These are phyloP conservation scores for Caenorhabditis latens DNA, from an alignment of 1,140 invertebrate species.

Conservation along the genomic window DNA sequence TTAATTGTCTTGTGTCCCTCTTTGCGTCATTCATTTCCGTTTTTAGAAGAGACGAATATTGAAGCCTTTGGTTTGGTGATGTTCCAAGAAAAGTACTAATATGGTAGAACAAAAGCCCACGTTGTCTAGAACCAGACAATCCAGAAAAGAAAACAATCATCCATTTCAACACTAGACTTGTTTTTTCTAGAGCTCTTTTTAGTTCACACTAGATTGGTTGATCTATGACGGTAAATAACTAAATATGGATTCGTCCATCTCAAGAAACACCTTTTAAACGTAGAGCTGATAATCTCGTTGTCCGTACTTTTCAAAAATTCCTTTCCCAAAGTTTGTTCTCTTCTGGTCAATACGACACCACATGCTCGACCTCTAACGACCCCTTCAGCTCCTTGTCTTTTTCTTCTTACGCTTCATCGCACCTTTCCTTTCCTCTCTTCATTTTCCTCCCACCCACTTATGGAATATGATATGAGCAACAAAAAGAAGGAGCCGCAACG, in stretches of 20 bases:
- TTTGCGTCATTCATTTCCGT: slow-evolving; percentile 30
- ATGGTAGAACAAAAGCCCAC: background rate
- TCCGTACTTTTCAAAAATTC: too few species aligned
- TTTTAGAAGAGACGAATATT: background rate
- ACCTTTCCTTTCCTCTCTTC: background rate
- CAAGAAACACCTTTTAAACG: too few species aligned
- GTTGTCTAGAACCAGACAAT: background rate
- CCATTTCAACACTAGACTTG: too few species aligned
- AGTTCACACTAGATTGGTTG: too few species aligned
- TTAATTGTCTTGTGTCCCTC: background rate
- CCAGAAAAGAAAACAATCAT: too few species aligned
- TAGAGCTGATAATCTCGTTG: too few species aligned
- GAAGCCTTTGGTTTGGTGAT: background rate
- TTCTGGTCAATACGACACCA: background rate
- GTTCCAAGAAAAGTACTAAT: background rate
- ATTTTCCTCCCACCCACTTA: slow-evolving; percentile 41
- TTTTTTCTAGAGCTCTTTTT: too few species aligned
- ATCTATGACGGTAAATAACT: too few species aligned
- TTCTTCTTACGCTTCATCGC: slow-evolving; percentile 40
- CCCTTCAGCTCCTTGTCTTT: background rate
- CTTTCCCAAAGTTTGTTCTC: too few species aligned
- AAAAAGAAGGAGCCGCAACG: background rate
- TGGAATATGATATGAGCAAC: slow-evolving; percentile 52
- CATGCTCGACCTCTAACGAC: background rate
- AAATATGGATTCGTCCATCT: too few species aligned